Evolutionary conservation across 2,888 invertebrate genomes (phyloP).

Genomic region (Pyrrhosoma nymphula): DNA sequence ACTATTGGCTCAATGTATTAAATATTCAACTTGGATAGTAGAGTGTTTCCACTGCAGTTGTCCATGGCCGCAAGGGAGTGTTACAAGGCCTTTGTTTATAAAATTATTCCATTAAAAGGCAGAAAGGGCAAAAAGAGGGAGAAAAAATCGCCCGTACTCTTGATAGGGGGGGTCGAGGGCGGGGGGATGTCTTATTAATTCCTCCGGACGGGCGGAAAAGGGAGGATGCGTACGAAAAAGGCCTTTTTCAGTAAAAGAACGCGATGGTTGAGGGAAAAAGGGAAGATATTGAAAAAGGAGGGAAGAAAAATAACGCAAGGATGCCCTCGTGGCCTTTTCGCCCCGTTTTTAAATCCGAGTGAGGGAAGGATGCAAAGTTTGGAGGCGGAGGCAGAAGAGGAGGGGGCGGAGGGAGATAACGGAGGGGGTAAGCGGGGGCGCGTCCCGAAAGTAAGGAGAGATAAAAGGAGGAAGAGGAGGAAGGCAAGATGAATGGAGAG

Average conservation of each 20-base stretch:
- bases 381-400: not conserved
- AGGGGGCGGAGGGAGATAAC: not conserved
- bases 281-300: slow-evolving; percentile 39
- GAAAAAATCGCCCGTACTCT: not conserved
- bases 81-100: not conserved
- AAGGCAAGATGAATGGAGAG: not conserved
- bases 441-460: not conserved
- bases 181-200: not conserved
- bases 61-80: not conserved
- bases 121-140: not conserved
- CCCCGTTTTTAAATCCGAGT: not conserved
- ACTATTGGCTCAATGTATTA: no score
- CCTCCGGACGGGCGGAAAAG: not conserved
- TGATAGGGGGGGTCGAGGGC: no score
- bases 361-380: slow-evolving; percentile 23
- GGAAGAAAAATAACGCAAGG: slow-evolving; percentile 35
- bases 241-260: not conserved
- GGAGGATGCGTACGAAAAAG: not conserved
- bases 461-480: not conserved
- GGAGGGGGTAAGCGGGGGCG: not conserved
- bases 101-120: no score
- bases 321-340: slow-evolving; percentile 26
- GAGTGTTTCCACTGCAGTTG: not conserved
- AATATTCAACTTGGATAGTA: not conserved
- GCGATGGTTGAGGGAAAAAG: not conserved